Percentiles rank a stretch among this genome's conserved stretches.
Conservation (phyloP, 2,113 vertebrate genomes). For the Paedocypris sp. region DNA sequence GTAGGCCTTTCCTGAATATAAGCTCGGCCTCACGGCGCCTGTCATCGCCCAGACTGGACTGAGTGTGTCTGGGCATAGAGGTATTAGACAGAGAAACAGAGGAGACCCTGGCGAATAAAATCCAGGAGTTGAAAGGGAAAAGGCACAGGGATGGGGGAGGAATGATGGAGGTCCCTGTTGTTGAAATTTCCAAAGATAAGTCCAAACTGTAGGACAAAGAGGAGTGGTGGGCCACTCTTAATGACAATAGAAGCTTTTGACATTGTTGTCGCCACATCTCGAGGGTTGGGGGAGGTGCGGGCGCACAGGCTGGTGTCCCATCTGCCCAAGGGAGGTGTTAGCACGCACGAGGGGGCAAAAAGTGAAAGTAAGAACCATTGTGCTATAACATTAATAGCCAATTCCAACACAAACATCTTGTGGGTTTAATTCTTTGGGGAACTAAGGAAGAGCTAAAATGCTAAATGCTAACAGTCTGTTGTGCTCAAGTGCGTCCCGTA, state of each 20-base stretch:
- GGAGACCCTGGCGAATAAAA: too few species aligned
- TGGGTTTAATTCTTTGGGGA: too few species aligned
- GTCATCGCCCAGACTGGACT: neutral
- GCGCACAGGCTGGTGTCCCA: slow-evolving; percentile 44
- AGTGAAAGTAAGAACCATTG: neutral
- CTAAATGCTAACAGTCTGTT: too few species aligned
- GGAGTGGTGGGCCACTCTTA: slow-evolving; percentile 46
- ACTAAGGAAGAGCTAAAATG: too few species aligned
- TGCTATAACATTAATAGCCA: too few species aligned
- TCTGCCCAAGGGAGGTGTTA: slow-evolving; percentile 48
- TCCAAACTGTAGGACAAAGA: slow-evolving; percentile 56
- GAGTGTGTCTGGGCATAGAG: slow-evolving; percentile 1
- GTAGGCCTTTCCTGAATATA: slow-evolving; percentile 16
- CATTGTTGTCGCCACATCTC: slow-evolving; percentile 44
- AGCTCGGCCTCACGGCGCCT: neutral
- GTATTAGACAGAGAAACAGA: too few species aligned
- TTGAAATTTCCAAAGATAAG: slow-evolving; percentile 51
- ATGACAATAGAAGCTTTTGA: slow-evolving; percentile 64
- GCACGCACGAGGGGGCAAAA: slow-evolving; percentile 10
- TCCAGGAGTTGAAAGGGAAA: slow-evolving; percentile 35
- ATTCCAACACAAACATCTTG: too few species aligned
- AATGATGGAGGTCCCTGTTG: slow-evolving; percentile 49
- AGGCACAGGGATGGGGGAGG: slow-evolving; percentile 28
- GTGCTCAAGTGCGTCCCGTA: too few species aligned
- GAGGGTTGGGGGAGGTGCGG: slow-evolving; percentile 13